Evolutionary conservation across 1,140 invertebrate genomes (phyloP).

Genomic region (Chlorops oryzae): DNA sequence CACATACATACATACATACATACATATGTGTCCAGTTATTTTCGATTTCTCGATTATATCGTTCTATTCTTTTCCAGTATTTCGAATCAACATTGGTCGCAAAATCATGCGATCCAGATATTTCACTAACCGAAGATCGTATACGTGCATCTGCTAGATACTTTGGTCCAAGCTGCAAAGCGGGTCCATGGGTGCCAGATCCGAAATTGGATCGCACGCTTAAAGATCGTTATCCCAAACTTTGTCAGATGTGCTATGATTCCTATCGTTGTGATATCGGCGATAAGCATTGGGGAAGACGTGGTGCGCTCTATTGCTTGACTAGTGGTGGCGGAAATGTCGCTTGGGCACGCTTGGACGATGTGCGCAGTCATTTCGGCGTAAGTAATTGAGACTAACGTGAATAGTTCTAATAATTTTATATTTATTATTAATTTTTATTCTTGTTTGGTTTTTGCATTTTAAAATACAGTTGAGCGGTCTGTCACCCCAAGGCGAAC

Average conservation of each 20-base stretch:
- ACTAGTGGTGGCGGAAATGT: constrained; percentile 69
- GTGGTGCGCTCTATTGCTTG: constrained; percentile 72
- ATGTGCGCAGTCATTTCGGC: constrained; percentile 59
- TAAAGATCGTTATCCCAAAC: constrained; percentile 62
- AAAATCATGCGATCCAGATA: constrained; percentile 56
- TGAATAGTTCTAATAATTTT: background rate
- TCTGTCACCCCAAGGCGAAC: constrained; percentile 38
- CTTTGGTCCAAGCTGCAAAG: constrained; percentile 70
- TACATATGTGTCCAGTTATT: too few relatives aligned
- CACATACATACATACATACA: too few relatives aligned
- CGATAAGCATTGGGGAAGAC: constrained; percentile 75
- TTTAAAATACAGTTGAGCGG: constrained; percentile 38
- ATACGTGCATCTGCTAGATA: constrained; percentile 61
- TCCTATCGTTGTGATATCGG: constrained; percentile 55
- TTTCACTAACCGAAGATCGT: constrained; percentile 66
- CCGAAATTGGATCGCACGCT: constrained; percentile 56
- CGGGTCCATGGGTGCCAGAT: constrained; percentile 74
- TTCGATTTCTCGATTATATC: background rate
- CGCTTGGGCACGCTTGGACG: constrained; percentile 68
- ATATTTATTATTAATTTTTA: background rate
- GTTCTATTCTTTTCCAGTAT: constrained; percentile 52
- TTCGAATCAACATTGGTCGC: constrained; percentile 65
- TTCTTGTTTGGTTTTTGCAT: too few relatives aligned
- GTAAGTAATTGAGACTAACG: constrained; percentile 49
- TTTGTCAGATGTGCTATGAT: constrained; percentile 65